Conservation (phyloP, 2,797 vertebrate species). For the Oreortyx pictus region DNA sequence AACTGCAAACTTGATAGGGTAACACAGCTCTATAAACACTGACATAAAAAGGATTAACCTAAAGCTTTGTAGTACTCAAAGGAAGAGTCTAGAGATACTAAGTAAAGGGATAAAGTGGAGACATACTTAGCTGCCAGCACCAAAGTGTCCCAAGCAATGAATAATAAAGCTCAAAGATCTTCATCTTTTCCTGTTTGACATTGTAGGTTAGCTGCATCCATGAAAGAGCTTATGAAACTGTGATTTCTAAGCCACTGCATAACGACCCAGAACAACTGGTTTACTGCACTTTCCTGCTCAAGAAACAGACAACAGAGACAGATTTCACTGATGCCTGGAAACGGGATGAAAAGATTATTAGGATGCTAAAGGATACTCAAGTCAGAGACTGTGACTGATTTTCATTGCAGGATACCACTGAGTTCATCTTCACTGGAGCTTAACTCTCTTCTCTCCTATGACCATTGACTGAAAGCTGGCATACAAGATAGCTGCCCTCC, state of each 20-base stretch:
- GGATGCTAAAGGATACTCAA: neutral
- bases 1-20: neutral
- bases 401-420: neutral
- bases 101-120: neutral
- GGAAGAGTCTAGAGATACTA: neutral
- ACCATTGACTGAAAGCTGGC: neutral
- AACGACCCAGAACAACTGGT: neutral
- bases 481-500: neutral
- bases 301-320: neutral
- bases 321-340: neutral
- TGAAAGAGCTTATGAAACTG: neutral
- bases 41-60: neutral
- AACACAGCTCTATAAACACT: neutral
- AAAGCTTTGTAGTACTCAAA: neutral
- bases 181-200: neutral
- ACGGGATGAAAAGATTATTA: neutral
- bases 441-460: neutral
- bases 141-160: neutral
- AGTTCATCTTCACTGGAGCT: neutral
- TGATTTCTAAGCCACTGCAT: neutral
- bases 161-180: neutral
- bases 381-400: neutral
- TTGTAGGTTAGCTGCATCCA: neutral
- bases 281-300: neutral
- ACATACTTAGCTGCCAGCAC: neutral